phyloP scores from a whole-genome alignment of 2,888 invertebrate genomes.

The Nysson spinosus region DNA sequence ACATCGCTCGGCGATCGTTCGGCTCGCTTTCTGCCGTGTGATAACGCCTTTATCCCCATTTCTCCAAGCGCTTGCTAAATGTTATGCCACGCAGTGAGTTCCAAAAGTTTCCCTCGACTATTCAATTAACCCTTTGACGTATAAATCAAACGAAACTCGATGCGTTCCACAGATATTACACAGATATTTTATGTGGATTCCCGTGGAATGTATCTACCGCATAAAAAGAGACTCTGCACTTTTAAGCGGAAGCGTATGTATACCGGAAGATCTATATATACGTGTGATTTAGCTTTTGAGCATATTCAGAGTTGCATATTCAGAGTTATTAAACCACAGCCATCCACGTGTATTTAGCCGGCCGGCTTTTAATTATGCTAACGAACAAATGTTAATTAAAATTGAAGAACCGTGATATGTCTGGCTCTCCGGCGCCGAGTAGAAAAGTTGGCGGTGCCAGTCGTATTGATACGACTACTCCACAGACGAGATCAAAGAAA shows the following conservation, averaged over 20 bases:
- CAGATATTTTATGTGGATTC: too few relatives aligned
- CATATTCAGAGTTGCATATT: too few relatives aligned
- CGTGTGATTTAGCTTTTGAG: too few relatives aligned
- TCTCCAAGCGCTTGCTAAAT: constrained; percentile 19
- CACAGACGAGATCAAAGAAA: constrained; percentile 49
- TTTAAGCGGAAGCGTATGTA: constrained; percentile 1
- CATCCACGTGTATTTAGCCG: background rate
- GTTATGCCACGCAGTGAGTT: background rate
- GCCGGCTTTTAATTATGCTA: constrained; percentile 1
- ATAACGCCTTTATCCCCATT: constrained; percentile 38
- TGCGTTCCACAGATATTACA: too few relatives aligned
- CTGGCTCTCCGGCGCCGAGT: background rate
- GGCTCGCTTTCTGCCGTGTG: constrained; percentile 37
- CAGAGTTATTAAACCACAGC: too few relatives aligned
- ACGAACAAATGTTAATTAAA: constrained; percentile 1
- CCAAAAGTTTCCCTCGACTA: too few relatives aligned
- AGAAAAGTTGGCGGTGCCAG: constrained; percentile 7
- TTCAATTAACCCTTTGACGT: too few relatives aligned
- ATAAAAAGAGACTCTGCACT: too few relatives aligned
- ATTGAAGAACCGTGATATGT: constrained; percentile 1
- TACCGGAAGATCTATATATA: too few relatives aligned
- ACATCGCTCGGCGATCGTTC: constrained; percentile 46
- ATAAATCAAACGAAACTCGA: too few relatives aligned
- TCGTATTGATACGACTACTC: constrained; percentile 24
- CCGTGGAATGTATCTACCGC: too few relatives aligned